These are phyloP conservation scores for Drosophila azteca DNA, from an alignment of 1,140 invertebrate species.

Conservation along the genomic window DNA sequence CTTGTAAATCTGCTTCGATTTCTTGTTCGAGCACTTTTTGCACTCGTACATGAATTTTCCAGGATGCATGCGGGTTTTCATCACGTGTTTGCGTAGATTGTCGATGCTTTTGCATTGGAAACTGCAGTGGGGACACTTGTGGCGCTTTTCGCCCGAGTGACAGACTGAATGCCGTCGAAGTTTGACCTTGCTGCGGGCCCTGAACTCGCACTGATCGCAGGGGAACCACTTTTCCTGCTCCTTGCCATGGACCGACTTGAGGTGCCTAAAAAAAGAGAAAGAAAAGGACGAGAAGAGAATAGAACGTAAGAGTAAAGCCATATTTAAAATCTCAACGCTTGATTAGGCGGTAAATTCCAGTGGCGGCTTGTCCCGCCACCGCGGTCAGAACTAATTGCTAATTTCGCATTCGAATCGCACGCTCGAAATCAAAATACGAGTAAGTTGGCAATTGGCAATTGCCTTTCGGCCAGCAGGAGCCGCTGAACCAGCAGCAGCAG, in stretches of 20 bases:
- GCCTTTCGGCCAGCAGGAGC: slow-evolving; percentile 33
- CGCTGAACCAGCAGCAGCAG: slow-evolving; percentile 6
- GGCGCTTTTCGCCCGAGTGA: slow-evolving; percentile 93
- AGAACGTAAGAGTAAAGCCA: slow-evolving; percentile 40
- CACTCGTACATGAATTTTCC: slow-evolving; percentile 92
- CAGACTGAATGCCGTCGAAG: slow-evolving; percentile 90
- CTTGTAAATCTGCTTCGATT: slow-evolving; percentile 36
- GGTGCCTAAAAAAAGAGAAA: slow-evolving; percentile 42
- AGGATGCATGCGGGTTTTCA: slow-evolving; percentile 91
- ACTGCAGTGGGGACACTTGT: slow-evolving; percentile 92
- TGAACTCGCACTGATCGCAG: slow-evolving; percentile 88
- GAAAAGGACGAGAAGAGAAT: slow-evolving; percentile 1
- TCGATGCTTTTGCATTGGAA: slow-evolving; percentile 92
- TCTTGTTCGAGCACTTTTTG: slow-evolving; percentile 84
- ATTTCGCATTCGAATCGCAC: slow-evolving; percentile 75
- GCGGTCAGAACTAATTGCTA: slow-evolving; percentile 72
- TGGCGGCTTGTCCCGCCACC: slow-evolving; percentile 62
- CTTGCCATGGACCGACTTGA: slow-evolving; percentile 48
- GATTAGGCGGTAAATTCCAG: slow-evolving; percentile 72
- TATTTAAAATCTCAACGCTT: slow-evolving; percentile 72
- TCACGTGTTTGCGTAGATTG: slow-evolving; percentile 93
- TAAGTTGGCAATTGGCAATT: slow-evolving; percentile 62
- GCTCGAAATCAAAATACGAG: slow-evolving; percentile 72
- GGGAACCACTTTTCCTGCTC: slow-evolving; percentile 83
- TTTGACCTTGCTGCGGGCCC: slow-evolving; percentile 87